Conservation (phyloP, 2,888 invertebrate species). For the Netelia fuscicornis region DNA sequence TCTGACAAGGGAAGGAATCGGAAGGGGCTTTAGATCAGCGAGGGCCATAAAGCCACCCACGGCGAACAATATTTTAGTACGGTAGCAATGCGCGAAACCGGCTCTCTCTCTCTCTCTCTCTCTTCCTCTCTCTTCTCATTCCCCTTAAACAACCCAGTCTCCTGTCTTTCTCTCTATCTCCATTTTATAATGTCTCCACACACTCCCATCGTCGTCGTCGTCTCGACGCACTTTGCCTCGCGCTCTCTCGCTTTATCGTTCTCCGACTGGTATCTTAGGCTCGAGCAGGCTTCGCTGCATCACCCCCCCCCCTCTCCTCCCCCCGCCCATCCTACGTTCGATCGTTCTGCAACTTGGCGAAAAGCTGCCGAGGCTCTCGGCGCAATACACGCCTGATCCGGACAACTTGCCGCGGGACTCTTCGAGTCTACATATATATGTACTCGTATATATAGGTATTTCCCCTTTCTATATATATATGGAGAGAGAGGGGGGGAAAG, state of each 20-base stretch:
- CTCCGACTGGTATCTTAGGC: constrained; percentile 27
- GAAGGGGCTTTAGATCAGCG: constrained; percentile 78
- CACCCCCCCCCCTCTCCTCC: not conserved
- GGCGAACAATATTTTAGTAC: constrained; percentile 83
- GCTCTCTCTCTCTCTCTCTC: constrained; percentile 63
- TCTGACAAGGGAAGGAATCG: constrained; percentile 79
- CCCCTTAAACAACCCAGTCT: constrained; percentile 43
- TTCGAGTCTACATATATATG: constrained; percentile 5
- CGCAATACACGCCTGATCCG: constrained; percentile 40
- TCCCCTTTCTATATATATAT: not conserved
- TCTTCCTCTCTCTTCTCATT: constrained; percentile 17
- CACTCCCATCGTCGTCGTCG: constrained; percentile 25
- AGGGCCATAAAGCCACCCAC: constrained; percentile 83
- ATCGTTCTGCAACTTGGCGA: constrained; percentile 31
- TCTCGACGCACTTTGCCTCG: constrained; percentile 24
- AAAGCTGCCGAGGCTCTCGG: constrained; percentile 38
- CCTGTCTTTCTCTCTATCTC: constrained; percentile 31
- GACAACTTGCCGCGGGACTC: constrained; percentile 44
- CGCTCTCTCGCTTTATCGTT: constrained; percentile 55
- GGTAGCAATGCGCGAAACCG: constrained; percentile 82
- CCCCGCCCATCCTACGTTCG: constrained; percentile 29
- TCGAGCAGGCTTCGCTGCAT: constrained; percentile 36
- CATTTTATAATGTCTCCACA: constrained; percentile 21
- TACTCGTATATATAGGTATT: not conserved
- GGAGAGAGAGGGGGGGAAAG: not conserved